Percentiles rank a stretch among this genome's conserved stretches.
Conservation (phyloP, 1,140 invertebrate genomes). For the Apis mellifera region Amel_HAv3.1 CM009936.2:2967501-2968000, state of each 20-base stretch:
- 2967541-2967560: conserved; percentile 99
- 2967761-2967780: conserved; percentile 78
- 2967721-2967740: conserved; percentile 9
- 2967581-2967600: conserved; percentile 96
- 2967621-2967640: conserved; percentile 92
- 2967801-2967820: conserved; percentile 86
- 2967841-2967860: conserved; percentile 86
- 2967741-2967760: background rate
- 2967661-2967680: conserved; percentile 87
- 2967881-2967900: conserved; percentile 87
- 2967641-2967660: conserved; percentile 86
- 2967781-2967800: conserved; percentile 83
- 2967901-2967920: conserved; percentile 91
- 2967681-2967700: conserved; percentile 85
- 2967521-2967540: conserved; percentile 96
- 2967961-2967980: conserved; percentile 93
- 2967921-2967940: conserved; percentile 86
- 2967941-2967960: conserved; percentile 87
- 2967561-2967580: conserved; percentile 86
- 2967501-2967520: conserved; percentile 99
- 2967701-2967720: conserved; percentile 86
- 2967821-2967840: conserved; percentile 89
- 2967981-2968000: conserved; percentile 96
- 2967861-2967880: conserved; percentile 68
- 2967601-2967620: conserved; percentile 98